Base-by-base conservation (phyloP, 2,888 invertebrate species). In the Frankliniella fusca region DNA sequence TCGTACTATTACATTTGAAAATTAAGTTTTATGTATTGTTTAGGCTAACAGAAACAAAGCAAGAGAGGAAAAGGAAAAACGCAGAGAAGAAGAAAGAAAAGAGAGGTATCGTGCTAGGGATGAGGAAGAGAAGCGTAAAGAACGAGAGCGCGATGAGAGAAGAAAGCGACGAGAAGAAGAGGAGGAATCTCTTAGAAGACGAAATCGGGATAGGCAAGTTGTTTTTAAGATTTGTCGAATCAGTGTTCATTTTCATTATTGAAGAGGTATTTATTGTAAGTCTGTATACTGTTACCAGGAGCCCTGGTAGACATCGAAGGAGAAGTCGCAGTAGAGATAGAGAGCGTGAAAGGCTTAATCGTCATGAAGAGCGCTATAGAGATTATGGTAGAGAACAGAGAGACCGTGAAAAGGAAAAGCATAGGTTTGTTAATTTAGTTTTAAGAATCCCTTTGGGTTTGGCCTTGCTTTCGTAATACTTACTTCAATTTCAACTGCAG, bases 51-150 rank as follows among this genome's bases (percentile, higher is more conserved):
- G 90, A 83, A 89, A 89, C 84, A 89, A 89, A 86, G 88, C 89
- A 84, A 86, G 90, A 84, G 89, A 90, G 85, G 90, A 90, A 84
- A 89, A 90, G 84, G 91, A 91, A 84, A 89, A 89, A 83, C 88
- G 88, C 84, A 86, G 90, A 83, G 89, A 90, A 84, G 89, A 89
- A 84, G 90, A 90, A 80, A 87, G 90, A 65, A 88, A 89, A 85
- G 88, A 90, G 85, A 86, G 89, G 48, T 86, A 87, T 86, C 76
- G 87, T 87, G 84, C 80, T 84, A 84, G 84, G 85, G 85, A 83
- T 85, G 86, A 81, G 84, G 85, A 83, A 84, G 86, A 83, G 83
- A 85, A 83, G 82, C 84, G 83, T 83, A 85, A 82, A 81, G 86
- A 82, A 83, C 85, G 82, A 84, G 85, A 83, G 82, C 85, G 84